A percentile compares a stretch with the other conserved stretches of the same genome.
These are phyloP conservation scores for Neolamprologus ventralis DNA, from an alignment of 2,113 vertebrate genomes.

Conservation along the genomic window DNA sequence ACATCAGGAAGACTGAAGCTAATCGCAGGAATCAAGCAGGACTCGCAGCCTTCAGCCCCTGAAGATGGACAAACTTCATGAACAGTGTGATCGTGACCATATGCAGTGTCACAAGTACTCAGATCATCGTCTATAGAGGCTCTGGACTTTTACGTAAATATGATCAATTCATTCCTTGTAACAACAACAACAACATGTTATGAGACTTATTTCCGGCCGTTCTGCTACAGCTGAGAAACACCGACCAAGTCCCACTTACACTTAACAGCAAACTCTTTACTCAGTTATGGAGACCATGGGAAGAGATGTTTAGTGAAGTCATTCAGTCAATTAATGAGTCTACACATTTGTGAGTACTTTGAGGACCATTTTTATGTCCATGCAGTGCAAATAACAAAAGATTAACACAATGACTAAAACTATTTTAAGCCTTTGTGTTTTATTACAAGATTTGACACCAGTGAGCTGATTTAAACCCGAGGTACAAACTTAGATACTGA, in stretches of 20 bases:
- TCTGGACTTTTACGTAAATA: background rate
- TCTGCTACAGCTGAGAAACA: background rate
- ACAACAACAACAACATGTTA: background rate
- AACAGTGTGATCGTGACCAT: background rate
- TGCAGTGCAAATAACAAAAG: background rate
- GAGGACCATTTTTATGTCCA: background rate
- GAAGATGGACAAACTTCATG: background rate
- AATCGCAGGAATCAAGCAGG: background rate
- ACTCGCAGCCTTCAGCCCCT: background rate
- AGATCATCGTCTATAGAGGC: background rate
- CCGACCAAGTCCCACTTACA: rapidly evolving
- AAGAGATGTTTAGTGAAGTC: background rate
- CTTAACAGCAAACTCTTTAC: background rate
- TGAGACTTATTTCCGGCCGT: rapidly evolving
- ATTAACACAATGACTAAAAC: background rate
- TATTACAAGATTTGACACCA: background rate
- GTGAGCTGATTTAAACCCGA: background rate
- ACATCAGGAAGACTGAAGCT: background rate
- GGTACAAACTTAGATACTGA: rapidly evolving
- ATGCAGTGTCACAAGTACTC: background rate
- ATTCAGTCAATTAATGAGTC: background rate
- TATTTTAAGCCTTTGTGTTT: background rate
- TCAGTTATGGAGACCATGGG: background rate
- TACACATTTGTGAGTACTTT: background rate
- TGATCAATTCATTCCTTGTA: background rate